These are phyloP conservation scores for Emydura subglobosa DNA, from an alignment of 2,113 vertebrate species.

Conservation along the genomic window DNA sequence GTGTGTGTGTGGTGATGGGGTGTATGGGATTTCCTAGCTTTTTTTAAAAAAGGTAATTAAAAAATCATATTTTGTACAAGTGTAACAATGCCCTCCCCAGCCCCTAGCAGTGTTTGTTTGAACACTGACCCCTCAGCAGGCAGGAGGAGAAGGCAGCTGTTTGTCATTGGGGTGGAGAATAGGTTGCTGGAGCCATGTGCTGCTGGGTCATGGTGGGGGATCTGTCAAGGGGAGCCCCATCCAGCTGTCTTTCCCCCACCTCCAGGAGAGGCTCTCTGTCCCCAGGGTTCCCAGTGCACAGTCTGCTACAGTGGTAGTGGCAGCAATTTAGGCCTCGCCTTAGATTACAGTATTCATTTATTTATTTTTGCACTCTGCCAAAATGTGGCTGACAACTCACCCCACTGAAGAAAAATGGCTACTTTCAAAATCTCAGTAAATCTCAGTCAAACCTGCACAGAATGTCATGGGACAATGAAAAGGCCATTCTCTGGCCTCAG, in stretches of 20 bases:
- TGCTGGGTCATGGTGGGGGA: constrained; percentile 33
- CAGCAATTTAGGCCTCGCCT: constrained; percentile 1
- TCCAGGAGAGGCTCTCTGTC: background rate
- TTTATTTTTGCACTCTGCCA: background rate
- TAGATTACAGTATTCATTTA: background rate
- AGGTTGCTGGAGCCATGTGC: constrained; percentile 8
- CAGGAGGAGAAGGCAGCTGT: background rate
- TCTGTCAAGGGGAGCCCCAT: constrained; percentile 25
- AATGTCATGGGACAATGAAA: constrained; percentile 22
- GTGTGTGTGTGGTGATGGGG: background rate
- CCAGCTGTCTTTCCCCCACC: background rate
- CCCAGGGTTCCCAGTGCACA: background rate
- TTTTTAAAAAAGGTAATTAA: background rate
- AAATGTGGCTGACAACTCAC: background rate
- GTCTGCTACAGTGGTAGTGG: background rate
- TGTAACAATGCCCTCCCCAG: background rate
- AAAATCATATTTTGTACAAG: background rate
- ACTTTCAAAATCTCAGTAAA: background rate
- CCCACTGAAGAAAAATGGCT: background rate
- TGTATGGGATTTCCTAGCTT: background rate
- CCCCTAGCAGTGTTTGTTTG: background rate
- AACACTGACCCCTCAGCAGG: background rate
- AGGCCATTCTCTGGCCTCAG: background rate
- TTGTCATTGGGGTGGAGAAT: background rate
- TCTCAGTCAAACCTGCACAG: constrained; percentile 37